Evolutionary conservation across 2,888 invertebrate species (phyloP), one percentile per base, ranked within the genome.

Genomic region (Stenolophus ochropezus): DNA sequence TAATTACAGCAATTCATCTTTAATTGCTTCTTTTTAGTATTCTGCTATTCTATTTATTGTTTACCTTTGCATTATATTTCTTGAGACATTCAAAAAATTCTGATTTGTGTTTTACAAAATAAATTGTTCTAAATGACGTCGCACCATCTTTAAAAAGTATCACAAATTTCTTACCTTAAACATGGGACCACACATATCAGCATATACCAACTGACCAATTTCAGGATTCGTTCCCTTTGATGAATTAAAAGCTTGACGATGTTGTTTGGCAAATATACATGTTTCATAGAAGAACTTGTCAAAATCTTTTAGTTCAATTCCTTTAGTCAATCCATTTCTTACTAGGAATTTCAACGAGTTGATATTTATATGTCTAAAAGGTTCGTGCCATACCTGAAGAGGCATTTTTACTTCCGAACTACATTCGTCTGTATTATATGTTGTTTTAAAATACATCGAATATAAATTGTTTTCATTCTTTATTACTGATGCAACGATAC

Each of bases 381-480:
- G 33, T 33, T 33, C 33, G 4, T 33, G 33, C 4, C 33, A 33
- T 33, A 33, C 33, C 8, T 33, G 33, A 33, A 33, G 33, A 33
- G 33, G 33, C 4, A 33, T 33, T 33, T 33, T 33, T 33, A 33
- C 33, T 33, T 33, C 33, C 33, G 4, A 33, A 33, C 5, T 27
- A 27, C 27, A 27, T 27, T 5, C 4, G 27, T 27, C 27, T 27
- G 27, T 27, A 27, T 27, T 27, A 27, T 27, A 27, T 27, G 27
- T 83, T 25, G 82, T 82, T n/a, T 82, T 81, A 42, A 85, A 81
- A 18, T 83, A 69, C 82, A 86, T 69, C n/a, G 83, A 79, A 58
- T 84, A 86, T 58, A 85, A 33, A 78, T 86, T 84, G 80, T 85
- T 85, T n/a, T 73, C 8, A 16, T 83, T 82, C 23, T 83, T 65